phyloP scores from a whole-genome alignment of 2,113 vertebrate species.

The Semnornis frantzii region DNA sequence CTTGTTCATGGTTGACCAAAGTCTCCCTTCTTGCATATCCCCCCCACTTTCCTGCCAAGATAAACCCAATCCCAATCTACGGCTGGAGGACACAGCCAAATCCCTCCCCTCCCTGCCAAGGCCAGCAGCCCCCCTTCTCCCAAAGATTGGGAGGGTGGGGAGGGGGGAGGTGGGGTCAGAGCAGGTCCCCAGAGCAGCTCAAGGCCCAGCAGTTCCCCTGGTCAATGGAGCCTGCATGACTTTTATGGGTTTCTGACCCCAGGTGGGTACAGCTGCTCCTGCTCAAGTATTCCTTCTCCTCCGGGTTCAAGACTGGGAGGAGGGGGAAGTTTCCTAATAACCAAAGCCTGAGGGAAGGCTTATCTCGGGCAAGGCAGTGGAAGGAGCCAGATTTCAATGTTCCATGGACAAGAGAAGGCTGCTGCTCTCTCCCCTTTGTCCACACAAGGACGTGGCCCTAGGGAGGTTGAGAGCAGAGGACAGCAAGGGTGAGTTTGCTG shows the following conservation, averaged over 20 bases:
- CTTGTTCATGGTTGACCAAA: constrained; percentile 45
- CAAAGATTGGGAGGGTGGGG: too few species aligned
- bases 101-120: background rate
- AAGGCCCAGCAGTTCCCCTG: constrained; percentile 18
- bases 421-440: background rate
- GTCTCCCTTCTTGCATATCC: background rate
- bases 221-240: constrained; percentile 53
- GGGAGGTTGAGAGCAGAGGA: background rate
- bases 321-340: constrained; percentile 38
- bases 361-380: constrained; percentile 10
- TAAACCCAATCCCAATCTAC: background rate
- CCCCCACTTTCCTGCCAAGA: background rate
- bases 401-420: background rate
- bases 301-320: background rate
- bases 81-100: background rate
- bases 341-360: constrained; percentile 43
- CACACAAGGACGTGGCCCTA: background rate
- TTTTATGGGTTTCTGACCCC: constrained; percentile 59
- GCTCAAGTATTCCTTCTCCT: constrained; percentile 32
- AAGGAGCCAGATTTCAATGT: constrained; percentile 17
- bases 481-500: background rate
- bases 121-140: background rate
- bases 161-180: background rate
- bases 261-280: constrained; percentile 26
- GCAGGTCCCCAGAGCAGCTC: background rate